Base-by-base conservation (phyloP, 2,888 invertebrate species). In the Dolichomitus sp. region DNA sequence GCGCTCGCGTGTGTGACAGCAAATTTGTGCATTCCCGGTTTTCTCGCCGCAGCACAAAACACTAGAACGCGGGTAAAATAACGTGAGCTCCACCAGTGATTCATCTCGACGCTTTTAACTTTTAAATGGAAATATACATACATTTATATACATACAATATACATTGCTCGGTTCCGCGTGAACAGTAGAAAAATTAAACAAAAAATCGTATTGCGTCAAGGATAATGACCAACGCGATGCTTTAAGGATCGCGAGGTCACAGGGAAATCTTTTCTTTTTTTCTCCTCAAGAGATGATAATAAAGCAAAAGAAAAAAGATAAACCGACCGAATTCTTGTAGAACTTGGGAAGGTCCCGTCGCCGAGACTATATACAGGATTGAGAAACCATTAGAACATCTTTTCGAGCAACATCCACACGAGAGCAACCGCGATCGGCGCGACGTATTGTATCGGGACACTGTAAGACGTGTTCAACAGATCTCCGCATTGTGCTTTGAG, bases 401-500 rank as follows among this genome's bases (percentile, higher is more conserved):
- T 93, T 83, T 93, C 92, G 88, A 96, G 93, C 88, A 96, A 93
- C 94, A 95, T 94, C 95, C 95, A 96, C 48, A 96, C 92, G 87
- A 95, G 93, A 87, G 95, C 95, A 83, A 95, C 93, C 63, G 95
- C 94, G 86, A 96, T 91, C 50, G 96, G 96, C 84, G 95, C 94
- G n/a, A 95, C 93, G 84, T 95, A 94, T 84, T 95, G 95, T 85
- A 96, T 94, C 88, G 94, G 94, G 86, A 95, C 95, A 91, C 95
- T 95, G 92, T 95, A 95, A 83, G 95, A 95, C 81, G 95, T 94
- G 91, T 95, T 95, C 80, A 95, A 94, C 75, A 96, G 91, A 84
- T 94, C 93, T 83, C 95, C 94, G 89, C 95, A 95, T 90, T 96
- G 96, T 88, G 94, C 94, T 88, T 95, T 95, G 89, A 97, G 93